These are phyloP conservation scores for Buceros bicornis DNA, from an alignment of 2,797 vertebrate genomes.

Conservation along the genomic window DNA sequence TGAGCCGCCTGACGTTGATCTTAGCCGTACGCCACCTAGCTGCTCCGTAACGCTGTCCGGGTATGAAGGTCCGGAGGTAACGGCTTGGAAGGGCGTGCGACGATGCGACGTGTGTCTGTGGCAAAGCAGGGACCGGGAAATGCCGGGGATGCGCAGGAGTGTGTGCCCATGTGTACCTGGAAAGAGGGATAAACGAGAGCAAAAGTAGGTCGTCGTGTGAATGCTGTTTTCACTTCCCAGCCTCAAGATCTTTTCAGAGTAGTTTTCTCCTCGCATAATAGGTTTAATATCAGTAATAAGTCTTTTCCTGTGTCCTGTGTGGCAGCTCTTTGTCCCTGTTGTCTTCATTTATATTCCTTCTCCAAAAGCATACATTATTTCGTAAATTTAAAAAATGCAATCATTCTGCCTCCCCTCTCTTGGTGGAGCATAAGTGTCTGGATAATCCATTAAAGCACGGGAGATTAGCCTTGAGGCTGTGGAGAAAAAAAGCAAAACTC, in stretches of 20 bases:
- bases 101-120: too few species aligned
- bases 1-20: fast-evolving
- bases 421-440: not conserved
- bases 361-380: not conserved
- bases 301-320: not conserved
- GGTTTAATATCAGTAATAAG: not conserved
- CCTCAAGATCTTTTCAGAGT: not conserved
- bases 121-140: not conserved
- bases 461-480: not conserved
- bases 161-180: too few species aligned
- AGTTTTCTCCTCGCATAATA: not conserved
- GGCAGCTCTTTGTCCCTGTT: not conserved
- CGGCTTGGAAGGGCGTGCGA: not conserved
- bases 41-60: too few species aligned
- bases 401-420: fast-evolving
- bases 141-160: too few species aligned
- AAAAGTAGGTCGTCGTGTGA: not conserved
- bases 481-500: not conserved
- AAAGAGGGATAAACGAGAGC: not conserved
- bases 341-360: not conserved
- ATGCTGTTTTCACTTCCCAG: not conserved
- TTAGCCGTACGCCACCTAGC: not conserved
- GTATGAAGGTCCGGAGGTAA: not conserved
- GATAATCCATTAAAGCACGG: not conserved
- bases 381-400: not conserved